These are phyloP conservation scores for Spinibarbus caldwelli DNA, from an alignment of 2,797 vertebrate genomes.

Conservation along the genomic window DNA sequence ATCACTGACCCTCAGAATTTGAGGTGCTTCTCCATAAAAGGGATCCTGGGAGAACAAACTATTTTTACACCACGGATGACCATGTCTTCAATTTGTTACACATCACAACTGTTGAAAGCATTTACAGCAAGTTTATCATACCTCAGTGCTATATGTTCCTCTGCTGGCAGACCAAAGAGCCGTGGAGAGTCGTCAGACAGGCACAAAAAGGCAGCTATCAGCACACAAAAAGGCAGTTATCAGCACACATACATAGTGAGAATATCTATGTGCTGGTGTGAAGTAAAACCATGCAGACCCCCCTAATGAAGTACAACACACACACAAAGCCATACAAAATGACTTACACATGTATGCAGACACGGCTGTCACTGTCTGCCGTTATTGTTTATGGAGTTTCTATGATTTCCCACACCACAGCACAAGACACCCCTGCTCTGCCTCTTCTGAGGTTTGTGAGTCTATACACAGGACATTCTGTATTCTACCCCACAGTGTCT, in stretches of 20 bases:
- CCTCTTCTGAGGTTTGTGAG: conserved; percentile 3
- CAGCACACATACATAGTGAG: conserved; percentile 17
- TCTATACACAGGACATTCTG: conserved; percentile 34
- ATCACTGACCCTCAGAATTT: neutral
- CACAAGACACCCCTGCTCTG: neutral
- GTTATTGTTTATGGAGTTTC: conserved; percentile 31
- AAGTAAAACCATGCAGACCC: conserved; percentile 31
- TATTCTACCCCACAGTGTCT: conserved; percentile 18
- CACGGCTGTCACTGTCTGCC: neutral
- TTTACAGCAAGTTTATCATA: conserved; percentile 7
- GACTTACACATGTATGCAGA: conserved; percentile 8
- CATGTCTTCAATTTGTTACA: conserved; percentile 35
- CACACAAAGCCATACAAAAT: conserved; percentile 22
- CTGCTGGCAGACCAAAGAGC: conserved; percentile 15
- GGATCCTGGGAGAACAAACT: neutral
- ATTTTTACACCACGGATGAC: conserved; percentile 17
- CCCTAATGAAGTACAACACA: conserved; percentile 25
- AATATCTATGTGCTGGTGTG: neutral
- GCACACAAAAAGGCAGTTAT: conserved; percentile 41
- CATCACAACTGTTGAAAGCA: conserved; percentile 33
- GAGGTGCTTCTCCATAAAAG: conserved; percentile 43
- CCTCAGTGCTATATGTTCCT: conserved; percentile 7
- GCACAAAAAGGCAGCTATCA: no score
- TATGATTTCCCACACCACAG: conserved; percentile 35
- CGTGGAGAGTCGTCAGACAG: neutral